Evolutionary conservation across 2,797 vertebrate genomes (phyloP), one percentile per base, ranked within the genome.

Genomic region (Sandelia bainsii): DNA sequence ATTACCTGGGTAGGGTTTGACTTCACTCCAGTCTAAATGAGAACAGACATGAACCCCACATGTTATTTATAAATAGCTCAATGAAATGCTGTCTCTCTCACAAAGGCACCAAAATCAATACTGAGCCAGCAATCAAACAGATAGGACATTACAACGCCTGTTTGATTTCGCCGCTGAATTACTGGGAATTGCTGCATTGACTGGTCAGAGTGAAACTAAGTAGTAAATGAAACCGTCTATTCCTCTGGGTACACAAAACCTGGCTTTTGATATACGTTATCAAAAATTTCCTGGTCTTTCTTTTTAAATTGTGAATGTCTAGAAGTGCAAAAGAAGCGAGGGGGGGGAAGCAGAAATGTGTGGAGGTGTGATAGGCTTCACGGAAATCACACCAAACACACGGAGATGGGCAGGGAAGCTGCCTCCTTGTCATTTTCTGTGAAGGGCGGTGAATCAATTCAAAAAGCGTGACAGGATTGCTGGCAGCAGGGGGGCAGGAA

Each of bases 41-140:
- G 22, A 72, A 32, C 54, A 69, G 45, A 8, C 39, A 45, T 19
- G 32, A 52, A 65, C 8, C 62, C 22, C 46, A 22, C 48, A 27
- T 52, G 23, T 60, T 54, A 29, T 68, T 79, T 73, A 64, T 45
- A 71, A 63, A 74, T 17, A 65, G 54, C 19, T 60, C 53, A 58
- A 69, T 66, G 42, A 67, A 60, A 56, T 46, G 42, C 58, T 45
- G 42, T 49, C 44, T 66, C 23, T 19, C 8, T 66, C 20, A 58
- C 52, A 80, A 54, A 65, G 51, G 14, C 45, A 48, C 10, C n/a
- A 23, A 48, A 72, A 74, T 79, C 83, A 72, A 85, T 77, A 69
- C 4, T 8, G 57, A 71, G 54, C 37, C 66, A 71, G 19, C 10
- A 8, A 76, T 66, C 58, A 65, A 56, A 80, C 37, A 46, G 57